phyloP scores from a whole-genome alignment of 2,113 vertebrate genomes.

The Gymnorhina tibicen region DNA sequence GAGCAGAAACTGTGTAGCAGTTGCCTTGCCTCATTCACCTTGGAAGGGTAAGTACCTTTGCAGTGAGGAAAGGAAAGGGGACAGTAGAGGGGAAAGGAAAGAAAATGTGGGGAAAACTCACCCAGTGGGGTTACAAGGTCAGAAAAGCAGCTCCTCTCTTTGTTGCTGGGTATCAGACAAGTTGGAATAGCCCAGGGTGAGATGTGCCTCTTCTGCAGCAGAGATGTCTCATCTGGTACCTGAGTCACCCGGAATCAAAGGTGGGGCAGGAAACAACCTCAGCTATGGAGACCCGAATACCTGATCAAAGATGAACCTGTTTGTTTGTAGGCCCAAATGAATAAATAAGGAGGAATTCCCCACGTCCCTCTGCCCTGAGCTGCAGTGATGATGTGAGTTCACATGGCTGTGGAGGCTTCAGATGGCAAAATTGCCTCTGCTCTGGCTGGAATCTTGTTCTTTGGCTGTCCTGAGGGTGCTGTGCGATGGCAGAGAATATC shows the following conservation, averaged over 20 bases:
- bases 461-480: neutral
- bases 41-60: neutral
- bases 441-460: neutral
- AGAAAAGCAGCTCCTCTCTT: neutral
- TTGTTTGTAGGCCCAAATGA: neutral
- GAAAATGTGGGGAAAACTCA: neutral
- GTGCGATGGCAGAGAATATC: neutral
- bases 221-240: fast-evolving
- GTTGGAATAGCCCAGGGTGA: neutral
- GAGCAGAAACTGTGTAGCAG: fast-evolving
- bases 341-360: neutral
- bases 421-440: neutral
- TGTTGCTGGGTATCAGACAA: neutral
- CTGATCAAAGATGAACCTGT: neutral
- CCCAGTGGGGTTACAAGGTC: fast-evolving
- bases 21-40: neutral
- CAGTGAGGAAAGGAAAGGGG: neutral
- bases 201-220: neutral
- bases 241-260: neutral
- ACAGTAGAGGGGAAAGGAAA: neutral
- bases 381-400: neutral
- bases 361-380: neutral
- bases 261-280: neutral
- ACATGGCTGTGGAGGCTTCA: neutral
- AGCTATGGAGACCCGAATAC: neutral